Percentiles rank a stretch among this genome's conserved stretches.
These are phyloP conservation scores for Yponomeuta plumbellus DNA, from an alignment of 2,888 invertebrate species.

Conservation along the genomic window DNA sequence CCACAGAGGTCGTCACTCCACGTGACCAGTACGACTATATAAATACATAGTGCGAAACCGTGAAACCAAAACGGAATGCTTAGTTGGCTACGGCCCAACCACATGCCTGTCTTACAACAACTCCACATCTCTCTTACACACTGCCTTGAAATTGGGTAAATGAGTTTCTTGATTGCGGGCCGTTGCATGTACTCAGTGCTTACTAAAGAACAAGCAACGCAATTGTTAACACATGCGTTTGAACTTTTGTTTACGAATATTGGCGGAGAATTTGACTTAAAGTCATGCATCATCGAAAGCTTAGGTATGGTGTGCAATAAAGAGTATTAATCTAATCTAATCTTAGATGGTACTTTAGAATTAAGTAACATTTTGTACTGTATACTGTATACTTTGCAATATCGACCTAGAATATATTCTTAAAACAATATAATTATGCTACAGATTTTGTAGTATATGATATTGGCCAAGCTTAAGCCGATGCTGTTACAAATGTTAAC, in stretches of 20 bases:
- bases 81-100: not conserved
- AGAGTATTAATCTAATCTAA: too few species aligned
- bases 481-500: not conserved
- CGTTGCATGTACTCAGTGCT: not conserved
- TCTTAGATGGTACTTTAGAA: too few species aligned
- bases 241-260: not conserved
- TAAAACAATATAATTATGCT: too few species aligned
- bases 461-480: not conserved
- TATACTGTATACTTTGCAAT: too few species aligned
- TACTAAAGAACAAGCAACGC: not conserved
- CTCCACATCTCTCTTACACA: not conserved
- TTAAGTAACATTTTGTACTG: too few species aligned
- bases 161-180: not conserved
- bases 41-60: not conserved
- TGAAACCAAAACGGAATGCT: not conserved
- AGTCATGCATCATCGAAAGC: too few species aligned
- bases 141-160: slow-evolving; percentile 3
- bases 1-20: too few species aligned
- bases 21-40: too few species aligned
- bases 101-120: not conserved
- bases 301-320: too few species aligned
- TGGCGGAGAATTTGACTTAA: too few species aligned
- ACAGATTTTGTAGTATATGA: too few species aligned
- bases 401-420: too few species aligned
- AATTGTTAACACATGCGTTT: not conserved